Evolutionary conservation across 2,888 invertebrate genomes (phyloP), one percentile per base, ranked within the genome.

Genomic region (Abrostola triplasia): DNA sequence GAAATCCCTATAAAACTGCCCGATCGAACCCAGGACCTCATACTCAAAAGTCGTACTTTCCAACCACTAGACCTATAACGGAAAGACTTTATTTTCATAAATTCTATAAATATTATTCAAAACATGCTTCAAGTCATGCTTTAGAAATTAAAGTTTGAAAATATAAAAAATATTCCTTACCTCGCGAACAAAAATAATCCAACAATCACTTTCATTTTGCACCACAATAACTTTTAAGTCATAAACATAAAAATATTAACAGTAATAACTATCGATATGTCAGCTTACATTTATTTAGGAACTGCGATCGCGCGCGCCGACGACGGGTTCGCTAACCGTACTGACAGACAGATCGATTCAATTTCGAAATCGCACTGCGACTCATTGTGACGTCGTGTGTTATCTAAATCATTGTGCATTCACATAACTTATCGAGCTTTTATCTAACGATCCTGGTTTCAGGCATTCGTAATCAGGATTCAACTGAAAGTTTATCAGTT

Each of bases 161-260:
- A 50, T n/a, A 49, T 13, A 56, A 42, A 35, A 5, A 24, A 44
- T 0, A 12, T 8, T 0, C 35, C 66, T 73, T 75, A 81, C 80
- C 75, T 76, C 6, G 72, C 41, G n/a, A 69, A 6, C 49, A 81
- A 56, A 37, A 79, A 70, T 52, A 81, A 75, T 81, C 81, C 80
- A 80, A 76, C 38, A 9, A 64, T 40, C 59, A 72, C 47, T 67
- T 73, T 70, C 80, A 81, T 81, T 77, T 73, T 81, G 62, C 59
- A 70, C 60, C 60, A 70, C 68, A 52, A 48, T 58, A 61, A 63
- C 12, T 52, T 49, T 5, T 64, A 60, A 38, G 24, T 56, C 35
- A 67, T 47, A 40, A 58, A 53, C 6, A 51, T 59, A 37, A 41
- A 51, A 50, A 59, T 44, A 8, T 24, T 35, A n/a, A 13, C 8